Evolutionary conservation across 2,888 invertebrate genomes (phyloP).

Genomic region (Polydrusus tereticollis): DNA sequence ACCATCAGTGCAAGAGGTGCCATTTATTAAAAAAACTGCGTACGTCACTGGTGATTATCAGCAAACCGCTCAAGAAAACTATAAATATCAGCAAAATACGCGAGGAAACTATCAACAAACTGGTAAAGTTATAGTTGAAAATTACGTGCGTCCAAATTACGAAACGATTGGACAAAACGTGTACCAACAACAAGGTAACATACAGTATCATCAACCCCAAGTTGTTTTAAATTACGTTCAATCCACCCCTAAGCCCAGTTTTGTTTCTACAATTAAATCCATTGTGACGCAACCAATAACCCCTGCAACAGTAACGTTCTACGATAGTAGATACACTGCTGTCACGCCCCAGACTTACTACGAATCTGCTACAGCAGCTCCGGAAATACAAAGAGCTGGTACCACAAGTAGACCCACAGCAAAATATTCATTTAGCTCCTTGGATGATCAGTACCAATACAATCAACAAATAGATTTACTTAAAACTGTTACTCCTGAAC

Average conservation of each 20-base stretch:
- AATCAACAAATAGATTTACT: slow-evolving; percentile 29
- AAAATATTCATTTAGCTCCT: slow-evolving; percentile 56
- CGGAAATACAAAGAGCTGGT: slow-evolving; percentile 18
- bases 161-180: slow-evolving; percentile 30
- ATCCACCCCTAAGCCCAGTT: slow-evolving; percentile 62
- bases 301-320: slow-evolving; percentile 54
- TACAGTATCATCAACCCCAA: no score
- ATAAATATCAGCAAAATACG: slow-evolving; percentile 33
- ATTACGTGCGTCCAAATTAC: slow-evolving; percentile 30
- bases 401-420: slow-evolving; percentile 55
- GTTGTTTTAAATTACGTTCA: slow-evolving; percentile 40
- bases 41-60: slow-evolving; percentile 58
- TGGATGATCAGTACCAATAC: slow-evolving; percentile 54
- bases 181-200: slow-evolving; percentile 18
- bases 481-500: slow-evolving; percentile 39
- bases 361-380: slow-evolving; percentile 9
- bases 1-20: slow-evolving; percentile 60
- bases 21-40: slow-evolving; percentile 61
- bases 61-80: slow-evolving; percentile 35
- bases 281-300: slow-evolving; percentile 53
- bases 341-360: slow-evolving; percentile 44
- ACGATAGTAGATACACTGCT: slow-evolving; percentile 57
- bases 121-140: slow-evolving; percentile 32
- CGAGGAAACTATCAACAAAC: slow-evolving; percentile 17
- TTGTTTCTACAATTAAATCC: slow-evolving; percentile 65